Percentiles rank a stretch among this genome's conserved stretches.
Conservation (phyloP, 1,140 invertebrate species). For the Drosophila nasuta region DNA sequence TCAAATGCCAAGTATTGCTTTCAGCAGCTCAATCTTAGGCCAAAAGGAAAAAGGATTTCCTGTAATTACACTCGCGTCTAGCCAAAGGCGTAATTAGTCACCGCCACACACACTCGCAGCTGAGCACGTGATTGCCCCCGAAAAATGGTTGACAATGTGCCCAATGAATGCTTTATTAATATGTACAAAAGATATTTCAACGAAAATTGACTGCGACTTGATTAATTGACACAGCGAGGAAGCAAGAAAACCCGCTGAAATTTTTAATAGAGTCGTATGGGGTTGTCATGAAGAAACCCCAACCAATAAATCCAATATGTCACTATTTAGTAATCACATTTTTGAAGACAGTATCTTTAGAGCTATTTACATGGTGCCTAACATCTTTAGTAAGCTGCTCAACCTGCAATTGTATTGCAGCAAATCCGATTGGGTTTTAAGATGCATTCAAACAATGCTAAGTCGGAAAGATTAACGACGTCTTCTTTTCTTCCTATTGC, state of each 20-base stretch:
- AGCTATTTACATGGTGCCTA: neutral
- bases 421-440: constrained; percentile 20
- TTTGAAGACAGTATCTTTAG: neutral
- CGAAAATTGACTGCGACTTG: constrained; percentile 40
- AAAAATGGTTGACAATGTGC: constrained; percentile 40
- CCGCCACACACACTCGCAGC: constrained; percentile 21
- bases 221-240: constrained; percentile 52
- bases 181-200: constrained; percentile 49
- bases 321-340: neutral
- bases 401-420: neutral
- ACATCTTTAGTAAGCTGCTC: neutral
- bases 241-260: constrained; percentile 1
- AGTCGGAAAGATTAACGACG: constrained; percentile 8
- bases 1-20: constrained; percentile 26
- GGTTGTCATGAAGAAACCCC: neutral
- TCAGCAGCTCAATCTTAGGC: constrained; percentile 4
- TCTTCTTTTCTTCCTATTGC: neutral
- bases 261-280: neutral
- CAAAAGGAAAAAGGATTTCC: constrained; percentile 75
- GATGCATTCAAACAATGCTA: constrained; percentile 6
- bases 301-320: constrained; percentile 3
- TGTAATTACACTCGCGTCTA: constrained; percentile 65
- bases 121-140: constrained; percentile 47
- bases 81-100: constrained; percentile 65
- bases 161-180: constrained; percentile 52